Base-by-base conservation (phyloP, 2,888 invertebrate genomes). In the Gastracanthus pulcherrimus region DNA sequence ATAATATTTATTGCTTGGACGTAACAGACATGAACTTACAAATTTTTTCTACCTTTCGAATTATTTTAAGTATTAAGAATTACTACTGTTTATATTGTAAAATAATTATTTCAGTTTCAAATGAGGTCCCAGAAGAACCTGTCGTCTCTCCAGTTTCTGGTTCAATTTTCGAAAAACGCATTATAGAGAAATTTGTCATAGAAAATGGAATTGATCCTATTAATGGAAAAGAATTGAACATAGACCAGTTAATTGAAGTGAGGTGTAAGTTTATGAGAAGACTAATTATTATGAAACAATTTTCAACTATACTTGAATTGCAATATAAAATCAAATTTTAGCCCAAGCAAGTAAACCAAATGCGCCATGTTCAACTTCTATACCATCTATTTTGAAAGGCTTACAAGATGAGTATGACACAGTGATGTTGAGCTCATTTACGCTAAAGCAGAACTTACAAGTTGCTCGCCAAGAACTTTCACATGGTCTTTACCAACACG, bases 201-300 rank as follows among this genome's bases (percentile, higher is more conserved):
- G 99, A 99, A 92, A 98, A 99, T 95, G 99, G 98, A 26, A 96
- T 97, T 58, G 99, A 99, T 93, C 99, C 99, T 0, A 96, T 99
- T 80, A 98, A 94, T 90, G 98, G 98, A 19, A 97, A 98, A 91
- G 97, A 97, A 83, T 92, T 99, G 51, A 93, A 95, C 34, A 92
- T 95, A 16, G 98, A 98, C 45, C 96, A 97, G 89, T 94, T 99
- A 31, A 96, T 99, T 89, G 98, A 98, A 88, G 94, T 99, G 31
- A 99, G 98, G 94, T 96, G 97, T 97, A 92, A 93, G 94, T 91
- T 51, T 72, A 58, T 13, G 34, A n/a, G n/a, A n/a, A n/a, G n/a
- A n/a, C n/a, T n/a, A 62, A 60, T 36, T 55, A 19, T 19, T 45
- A 64, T 38, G 9, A 26, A 48, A 11, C 13, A 7, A 36, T 36